Evolutionary conservation across 2,888 invertebrate species (phyloP).

Genomic region (Eubasilissa splendida): DNA sequence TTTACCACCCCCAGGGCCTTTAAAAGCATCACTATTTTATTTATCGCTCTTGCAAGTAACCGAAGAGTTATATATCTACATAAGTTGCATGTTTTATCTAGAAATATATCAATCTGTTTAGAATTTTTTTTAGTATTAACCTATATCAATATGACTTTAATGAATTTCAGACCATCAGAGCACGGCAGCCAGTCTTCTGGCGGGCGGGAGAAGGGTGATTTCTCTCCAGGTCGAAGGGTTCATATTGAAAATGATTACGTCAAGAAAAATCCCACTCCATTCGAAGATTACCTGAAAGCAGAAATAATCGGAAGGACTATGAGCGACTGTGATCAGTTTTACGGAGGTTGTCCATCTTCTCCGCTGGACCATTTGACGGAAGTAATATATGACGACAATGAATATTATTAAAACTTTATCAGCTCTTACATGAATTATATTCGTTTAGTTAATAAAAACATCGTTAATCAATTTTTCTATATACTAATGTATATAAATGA

Average conservation of each 20-base stretch:
- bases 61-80: too few species aligned
- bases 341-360: constrained; percentile 61
- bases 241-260: constrained; percentile 9
- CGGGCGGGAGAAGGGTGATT: neutral
- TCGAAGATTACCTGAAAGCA: constrained; percentile 49
- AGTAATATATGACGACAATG: constrained; percentile 46
- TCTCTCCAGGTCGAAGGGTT: neutral
- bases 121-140: too few species aligned
- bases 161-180: constrained; percentile 51
- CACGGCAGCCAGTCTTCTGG: constrained; percentile 24
- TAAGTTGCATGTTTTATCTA: too few species aligned
- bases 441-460: too few species aligned
- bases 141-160: too few species aligned
- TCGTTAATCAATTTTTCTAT: too few species aligned
- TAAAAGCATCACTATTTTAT: too few species aligned
- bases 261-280: constrained; percentile 34
- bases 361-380: constrained; percentile 56
- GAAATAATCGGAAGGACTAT: constrained; percentile 33
- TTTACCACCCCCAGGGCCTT: too few species aligned
- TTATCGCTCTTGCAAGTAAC: too few species aligned
- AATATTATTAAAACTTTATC: constrained; percentile 1
- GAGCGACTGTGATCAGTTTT: constrained; percentile 62
- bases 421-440: too few species aligned
- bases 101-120: too few species aligned
- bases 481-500: too few species aligned